Evolutionary conservation across 2,888 invertebrate species (phyloP).

Genomic region (Petrolisthes cinctipes): DNA sequence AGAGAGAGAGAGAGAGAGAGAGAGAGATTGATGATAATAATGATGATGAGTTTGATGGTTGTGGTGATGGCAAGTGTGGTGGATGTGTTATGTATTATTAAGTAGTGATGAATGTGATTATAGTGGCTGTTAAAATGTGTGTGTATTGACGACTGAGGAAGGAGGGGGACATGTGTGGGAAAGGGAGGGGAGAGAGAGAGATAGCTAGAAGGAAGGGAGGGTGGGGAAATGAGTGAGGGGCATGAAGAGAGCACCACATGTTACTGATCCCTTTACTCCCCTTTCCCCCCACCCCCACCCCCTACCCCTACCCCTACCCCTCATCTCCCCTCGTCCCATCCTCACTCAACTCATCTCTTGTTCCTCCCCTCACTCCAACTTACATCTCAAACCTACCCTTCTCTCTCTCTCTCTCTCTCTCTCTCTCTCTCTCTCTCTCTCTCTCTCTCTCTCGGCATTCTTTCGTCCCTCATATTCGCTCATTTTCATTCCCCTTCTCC

Average conservation of each 20-base stretch:
- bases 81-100: not conserved
- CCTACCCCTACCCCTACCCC: not conserved
- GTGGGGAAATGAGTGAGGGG: not conserved
- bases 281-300: not conserved
- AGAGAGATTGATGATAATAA: not conserved
- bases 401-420: not conserved
- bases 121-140: not conserved
- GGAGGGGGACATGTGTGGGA: not conserved
- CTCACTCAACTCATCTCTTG: not conserved
- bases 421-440: too few relatives aligned
- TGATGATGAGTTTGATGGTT: not conserved
- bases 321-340: not conserved
- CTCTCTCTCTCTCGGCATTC: too few relatives aligned
- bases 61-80: not conserved
- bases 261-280: too few relatives aligned
- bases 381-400: not conserved
- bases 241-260: too few relatives aligned
- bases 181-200: conserved; percentile 18
- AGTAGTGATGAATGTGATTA: not conserved
- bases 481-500: too few relatives aligned
- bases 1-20: not conserved
- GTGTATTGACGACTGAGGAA: not conserved
- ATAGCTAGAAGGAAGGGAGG: not conserved
- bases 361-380: not conserved
- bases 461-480: too few relatives aligned